Conservation (phyloP, 2,888 invertebrate species). For the Acanthopleura granulata region DNA sequence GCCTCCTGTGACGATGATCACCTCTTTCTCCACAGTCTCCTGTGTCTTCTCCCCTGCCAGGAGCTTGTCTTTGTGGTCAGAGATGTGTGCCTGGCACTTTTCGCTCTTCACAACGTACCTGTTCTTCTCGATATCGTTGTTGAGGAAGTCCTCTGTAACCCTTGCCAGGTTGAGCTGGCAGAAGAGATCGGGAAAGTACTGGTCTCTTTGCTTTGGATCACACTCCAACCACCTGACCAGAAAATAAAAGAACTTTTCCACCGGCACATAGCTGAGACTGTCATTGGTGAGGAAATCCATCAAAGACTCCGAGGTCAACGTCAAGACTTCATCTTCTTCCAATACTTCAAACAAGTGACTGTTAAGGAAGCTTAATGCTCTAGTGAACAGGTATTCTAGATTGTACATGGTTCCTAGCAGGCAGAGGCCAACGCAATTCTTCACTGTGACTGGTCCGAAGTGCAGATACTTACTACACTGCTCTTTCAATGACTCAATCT, state of each 20-base stretch:
- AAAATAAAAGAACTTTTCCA: slow-evolving; percentile 47
- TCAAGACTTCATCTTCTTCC: slow-evolving; percentile 42
- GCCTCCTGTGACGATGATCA: slow-evolving; percentile 47
- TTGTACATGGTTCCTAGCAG: slow-evolving; percentile 50
- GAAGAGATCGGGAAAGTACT: slow-evolving; percentile 44
- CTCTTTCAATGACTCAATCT: slow-evolving; percentile 46
- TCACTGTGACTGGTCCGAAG: slow-evolving; percentile 35
- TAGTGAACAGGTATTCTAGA: slow-evolving; percentile 43
- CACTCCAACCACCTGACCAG: slow-evolving; percentile 47
- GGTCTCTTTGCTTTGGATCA: slow-evolving; percentile 35
- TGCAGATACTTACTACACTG: slow-evolving; percentile 44
- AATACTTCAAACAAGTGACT: slow-evolving; percentile 50
- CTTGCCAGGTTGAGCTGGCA: slow-evolving; percentile 42
- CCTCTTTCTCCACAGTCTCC: slow-evolving; percentile 37
- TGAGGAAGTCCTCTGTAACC: slow-evolving; percentile 36
- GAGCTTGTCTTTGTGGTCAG: slow-evolving; percentile 43
- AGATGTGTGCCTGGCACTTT: slow-evolving; percentile 40
- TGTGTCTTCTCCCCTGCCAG: slow-evolving; percentile 40
- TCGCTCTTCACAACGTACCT: slow-evolving; percentile 35
- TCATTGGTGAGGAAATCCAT: slow-evolving; percentile 41
- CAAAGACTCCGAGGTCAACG: slow-evolving; percentile 49
- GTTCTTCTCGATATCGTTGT: slow-evolving; percentile 37
- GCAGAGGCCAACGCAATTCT: slow-evolving; percentile 50
- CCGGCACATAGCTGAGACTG: slow-evolving; percentile 45
- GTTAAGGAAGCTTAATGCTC: slow-evolving; percentile 42